Conservation (phyloP, 1,140 invertebrate genomes). For the Tetramorium alpestre region DNA sequence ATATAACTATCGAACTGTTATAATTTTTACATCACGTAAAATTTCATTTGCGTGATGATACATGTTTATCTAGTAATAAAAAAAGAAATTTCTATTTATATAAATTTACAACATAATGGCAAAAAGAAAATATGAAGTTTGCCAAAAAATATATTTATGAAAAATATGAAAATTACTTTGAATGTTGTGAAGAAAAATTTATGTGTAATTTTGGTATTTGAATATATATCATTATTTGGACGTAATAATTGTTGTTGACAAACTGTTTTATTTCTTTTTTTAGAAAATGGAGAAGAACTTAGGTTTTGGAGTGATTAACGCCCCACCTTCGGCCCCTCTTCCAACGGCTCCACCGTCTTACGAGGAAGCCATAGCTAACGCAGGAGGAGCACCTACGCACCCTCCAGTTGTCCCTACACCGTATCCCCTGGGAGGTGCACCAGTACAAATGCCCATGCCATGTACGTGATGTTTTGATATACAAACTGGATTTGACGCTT, state of each 20-base stretch:
- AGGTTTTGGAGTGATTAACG: constrained; percentile 1
- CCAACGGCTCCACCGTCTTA: constrained; percentile 81
- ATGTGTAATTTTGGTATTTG: background rate
- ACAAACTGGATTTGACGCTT: background rate
- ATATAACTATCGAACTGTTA: background rate
- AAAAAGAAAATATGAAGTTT: background rate
- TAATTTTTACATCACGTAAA: constrained; percentile 8
- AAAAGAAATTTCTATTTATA: background rate
- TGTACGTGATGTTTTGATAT: constrained; percentile 57
- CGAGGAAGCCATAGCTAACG: constrained; percentile 80
- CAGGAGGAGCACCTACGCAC: constrained; percentile 57
- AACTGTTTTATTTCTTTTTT: constrained; percentile 21
- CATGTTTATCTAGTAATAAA: background rate
- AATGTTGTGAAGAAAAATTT: background rate
- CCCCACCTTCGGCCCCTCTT: constrained; percentile 60
- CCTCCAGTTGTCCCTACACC: constrained; percentile 62
- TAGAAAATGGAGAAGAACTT: constrained; percentile 66
- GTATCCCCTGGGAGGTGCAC: constrained; percentile 71
- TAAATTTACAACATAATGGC: background rate
- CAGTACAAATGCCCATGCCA: constrained; percentile 73
- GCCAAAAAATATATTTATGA: background rate
- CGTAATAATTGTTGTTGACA: background rate
- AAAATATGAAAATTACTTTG: background rate
- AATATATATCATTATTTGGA: background rate
- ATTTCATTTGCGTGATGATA: background rate